Evolutionary conservation across 2,797 vertebrate species (phyloP), one percentile per base, ranked within the genome.

Genomic region (Moxostoma hubbsi): DNA sequence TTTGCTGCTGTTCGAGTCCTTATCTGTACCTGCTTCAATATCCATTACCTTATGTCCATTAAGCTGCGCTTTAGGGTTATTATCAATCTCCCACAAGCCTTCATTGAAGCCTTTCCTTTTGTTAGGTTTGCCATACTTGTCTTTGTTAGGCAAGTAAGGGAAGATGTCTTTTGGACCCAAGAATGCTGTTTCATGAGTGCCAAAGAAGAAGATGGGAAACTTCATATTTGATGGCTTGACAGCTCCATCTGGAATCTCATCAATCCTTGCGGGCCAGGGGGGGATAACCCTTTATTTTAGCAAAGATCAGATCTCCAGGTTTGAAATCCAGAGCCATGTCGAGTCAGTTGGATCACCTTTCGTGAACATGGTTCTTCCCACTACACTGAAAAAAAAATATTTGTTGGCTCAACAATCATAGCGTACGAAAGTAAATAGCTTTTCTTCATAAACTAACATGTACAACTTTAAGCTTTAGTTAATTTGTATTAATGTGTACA

Each of bases 91-190:
- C 97, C 98, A 99, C 82, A 99, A 88, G 45, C 97, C 97, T 93
- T 98, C 98, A 83, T 99, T 99, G 91, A 99, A 99, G 50, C 98
- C 97, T 90, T 99, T 99, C 84, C 97, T 94, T 89, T 99, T 98
- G 92, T 98, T 99, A 85, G 96, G 96, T 88, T 98, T 98, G 58
- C 95, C 97, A 1, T 98, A 99, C 87, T 98, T 99, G 5, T 98
- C 97, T 91, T 99, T 98, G 93, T 99, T 97, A 82, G 92, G 94
- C 71, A 90, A 93, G 85, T 98, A 99, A 0, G 97, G 98, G 83
- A 97, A 99, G 89, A 99, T 96, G 84, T 98, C 97, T 92, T 98
- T 98, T 75, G 97, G 97, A 83, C 97, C 97, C 85, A 99, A 92
- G 90, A 98, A 99, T 1, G 97, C 97, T 96, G 97, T 98, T 90